Evolutionary conservation across 2,888 invertebrate genomes (phyloP).

Genomic region (Ectropis crepuscularia): DNA sequence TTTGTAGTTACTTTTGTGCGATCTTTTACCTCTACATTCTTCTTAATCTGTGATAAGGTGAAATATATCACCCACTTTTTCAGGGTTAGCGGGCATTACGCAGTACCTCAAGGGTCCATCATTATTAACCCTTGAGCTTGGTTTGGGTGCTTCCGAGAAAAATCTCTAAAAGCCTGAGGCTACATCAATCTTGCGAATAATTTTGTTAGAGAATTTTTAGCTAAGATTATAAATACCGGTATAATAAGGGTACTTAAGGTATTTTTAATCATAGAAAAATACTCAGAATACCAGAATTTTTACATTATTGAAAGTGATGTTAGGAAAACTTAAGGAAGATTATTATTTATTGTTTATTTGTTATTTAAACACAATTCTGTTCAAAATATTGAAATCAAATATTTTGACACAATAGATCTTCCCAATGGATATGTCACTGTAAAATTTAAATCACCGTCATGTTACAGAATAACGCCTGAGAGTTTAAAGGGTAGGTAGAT

Average conservation of each 20-base stretch:
- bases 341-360: too few species aligned
- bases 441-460: too few species aligned
- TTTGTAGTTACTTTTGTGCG: too few species aligned
- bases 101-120: constrained; percentile 48
- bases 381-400: too few species aligned
- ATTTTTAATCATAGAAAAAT: background rate
- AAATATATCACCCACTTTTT: constrained; percentile 59
- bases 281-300: too few species aligned
- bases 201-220: constrained; percentile 39
- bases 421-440: too few species aligned
- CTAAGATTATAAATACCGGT: background rate
- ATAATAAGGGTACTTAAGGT: background rate
- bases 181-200: constrained; percentile 56
- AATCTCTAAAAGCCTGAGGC: constrained; percentile 45
- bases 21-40: background rate
- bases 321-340: too few species aligned
- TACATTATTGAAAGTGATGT: too few species aligned
- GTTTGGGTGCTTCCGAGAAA: constrained; percentile 47
- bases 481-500: too few species aligned
- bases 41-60: constrained; percentile 37
- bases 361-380: too few species aligned
- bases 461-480: too few species aligned
- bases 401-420: too few species aligned
- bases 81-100: constrained; percentile 55
- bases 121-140: constrained; percentile 59